These are phyloP conservation scores for Petroica traversi DNA, from an alignment of 2,113 vertebrate species.

Conservation along the genomic window DNA sequence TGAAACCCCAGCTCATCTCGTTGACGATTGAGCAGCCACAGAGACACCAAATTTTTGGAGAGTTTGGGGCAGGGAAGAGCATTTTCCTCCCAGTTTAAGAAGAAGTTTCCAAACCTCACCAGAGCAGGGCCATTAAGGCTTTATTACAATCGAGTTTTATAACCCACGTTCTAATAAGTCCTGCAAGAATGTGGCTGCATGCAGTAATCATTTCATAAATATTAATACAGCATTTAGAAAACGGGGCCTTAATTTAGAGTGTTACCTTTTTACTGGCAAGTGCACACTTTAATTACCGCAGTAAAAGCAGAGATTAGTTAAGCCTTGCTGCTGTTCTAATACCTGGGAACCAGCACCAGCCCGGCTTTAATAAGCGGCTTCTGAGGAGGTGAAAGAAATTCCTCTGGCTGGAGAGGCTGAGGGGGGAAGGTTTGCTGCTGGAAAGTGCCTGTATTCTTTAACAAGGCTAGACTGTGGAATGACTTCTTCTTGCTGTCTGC, in stretches of 20 bases:
- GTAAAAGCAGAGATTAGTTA: conserved; percentile 75
- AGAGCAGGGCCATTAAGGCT: conserved; percentile 59
- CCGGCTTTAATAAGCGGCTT: conserved; percentile 53
- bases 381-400: conserved; percentile 63
- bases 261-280: conserved; percentile 75
- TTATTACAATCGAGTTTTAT: conserved; percentile 53
- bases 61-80: background rate
- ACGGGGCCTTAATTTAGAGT: conserved; percentile 65
- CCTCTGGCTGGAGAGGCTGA: conserved; percentile 51
- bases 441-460: conserved; percentile 66
- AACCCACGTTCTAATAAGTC: conserved; percentile 53
- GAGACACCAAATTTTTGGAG: background rate
- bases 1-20: background rate
- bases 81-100: background rate
- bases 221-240: conserved; percentile 72
- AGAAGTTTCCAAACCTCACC: background rate
- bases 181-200: conserved; percentile 69
- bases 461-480: conserved; percentile 73
- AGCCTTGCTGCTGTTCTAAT: conserved; percentile 69
- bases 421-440: conserved; percentile 51
- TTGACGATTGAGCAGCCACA: background rate
- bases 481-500: conserved; percentile 71
- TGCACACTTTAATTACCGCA: conserved; percentile 67
- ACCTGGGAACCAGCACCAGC: conserved; percentile 60
- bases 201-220: conserved; percentile 72